These are phyloP conservation scores for Littorina saxatilis DNA, from an alignment of 1,140 invertebrate species.

Conservation along the genomic window DNA sequence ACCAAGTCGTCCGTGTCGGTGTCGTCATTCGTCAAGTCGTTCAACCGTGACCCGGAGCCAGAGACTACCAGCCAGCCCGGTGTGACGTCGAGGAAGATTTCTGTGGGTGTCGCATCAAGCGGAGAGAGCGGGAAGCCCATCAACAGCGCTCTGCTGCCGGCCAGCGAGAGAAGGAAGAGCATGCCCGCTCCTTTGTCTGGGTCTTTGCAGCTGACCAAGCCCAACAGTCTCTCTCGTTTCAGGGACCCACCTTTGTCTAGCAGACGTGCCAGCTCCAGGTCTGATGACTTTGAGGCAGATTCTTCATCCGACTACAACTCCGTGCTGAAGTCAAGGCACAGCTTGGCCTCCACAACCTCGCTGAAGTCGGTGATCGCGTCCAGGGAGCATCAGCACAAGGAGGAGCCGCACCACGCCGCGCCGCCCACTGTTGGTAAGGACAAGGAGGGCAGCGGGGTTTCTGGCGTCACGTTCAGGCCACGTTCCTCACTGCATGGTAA, in stretches of 20 bases:
- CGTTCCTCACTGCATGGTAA: neutral
- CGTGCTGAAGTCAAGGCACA: conserved; percentile 24
- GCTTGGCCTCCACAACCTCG: neutral
- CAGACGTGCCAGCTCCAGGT: neutral
- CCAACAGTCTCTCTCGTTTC: neutral
- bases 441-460: neutral
- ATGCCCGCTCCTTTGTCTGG: neutral
- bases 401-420: neutral
- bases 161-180: conserved; percentile 31
- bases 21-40: conserved; percentile 5
- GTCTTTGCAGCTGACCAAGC: conserved; percentile 21
- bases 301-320: conserved; percentile 27
- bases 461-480: conserved; percentile 22
- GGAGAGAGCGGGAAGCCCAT: neutral
- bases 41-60: neutral
- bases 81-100: conserved; percentile 26
- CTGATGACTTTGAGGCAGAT: neutral
- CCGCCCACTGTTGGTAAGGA: conserved; percentile 4
- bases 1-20: too few relatives aligned
- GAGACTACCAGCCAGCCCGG: neutral
- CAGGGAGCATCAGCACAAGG: neutral
- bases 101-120: neutral
- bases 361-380: neutral
- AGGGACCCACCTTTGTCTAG: neutral
- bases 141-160: conserved; percentile 33